These are phyloP conservation scores for Chloroceryle aenea DNA, from an alignment of 2,113 vertebrate genomes.

Conservation along the genomic window DNA sequence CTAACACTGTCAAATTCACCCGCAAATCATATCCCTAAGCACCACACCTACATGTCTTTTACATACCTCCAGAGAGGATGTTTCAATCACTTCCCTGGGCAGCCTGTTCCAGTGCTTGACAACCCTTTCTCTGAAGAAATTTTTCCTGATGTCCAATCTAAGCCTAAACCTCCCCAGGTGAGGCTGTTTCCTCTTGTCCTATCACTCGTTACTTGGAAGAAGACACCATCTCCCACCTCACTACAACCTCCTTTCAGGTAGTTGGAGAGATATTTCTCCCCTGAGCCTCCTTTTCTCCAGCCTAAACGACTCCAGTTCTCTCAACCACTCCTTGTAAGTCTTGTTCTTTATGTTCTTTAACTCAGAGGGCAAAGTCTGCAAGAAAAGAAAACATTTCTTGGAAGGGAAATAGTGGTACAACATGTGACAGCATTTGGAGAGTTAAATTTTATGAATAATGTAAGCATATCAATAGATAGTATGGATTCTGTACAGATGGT, in stretches of 20 bases:
- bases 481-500: not conserved
- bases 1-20: not conserved
- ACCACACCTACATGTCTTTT: rapidly evolving
- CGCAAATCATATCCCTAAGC: too few relatives aligned
- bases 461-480: not conserved
- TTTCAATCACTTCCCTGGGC: not conserved
- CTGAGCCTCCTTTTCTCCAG: not conserved
- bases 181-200: not conserved
- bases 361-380: not conserved
- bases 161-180: not conserved
- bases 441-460: not conserved
- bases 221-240: rapidly evolving
- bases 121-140: not conserved
- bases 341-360: not conserved
- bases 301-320: not conserved
- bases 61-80: not conserved
- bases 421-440: not conserved
- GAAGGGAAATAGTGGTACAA: not conserved
- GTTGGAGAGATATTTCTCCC: not conserved
- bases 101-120: not conserved
- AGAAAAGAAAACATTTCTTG: not conserved
- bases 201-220: not conserved
- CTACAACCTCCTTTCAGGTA: not conserved
- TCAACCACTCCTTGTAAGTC: not conserved
- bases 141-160: not conserved